Base-by-base conservation (phyloP, 2,888 invertebrate genomes). In the Eilema sororculum region DNA sequence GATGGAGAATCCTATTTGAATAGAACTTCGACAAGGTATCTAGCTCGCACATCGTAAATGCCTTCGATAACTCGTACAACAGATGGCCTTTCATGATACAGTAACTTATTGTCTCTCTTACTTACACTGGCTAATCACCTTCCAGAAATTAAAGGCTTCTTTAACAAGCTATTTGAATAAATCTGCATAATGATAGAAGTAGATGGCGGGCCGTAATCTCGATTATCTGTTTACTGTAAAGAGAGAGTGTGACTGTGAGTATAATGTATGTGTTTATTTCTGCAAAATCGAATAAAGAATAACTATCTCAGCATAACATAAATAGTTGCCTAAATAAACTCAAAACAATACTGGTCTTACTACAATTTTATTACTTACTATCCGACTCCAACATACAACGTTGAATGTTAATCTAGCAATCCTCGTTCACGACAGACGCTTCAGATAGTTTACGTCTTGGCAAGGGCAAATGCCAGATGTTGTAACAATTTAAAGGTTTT, bases 401-500 rank as follows among this genome's bases (percentile, higher is more conserved):
- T 52, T 52, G 1, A 20, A n/a, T n/a, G 58, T 58, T 58, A 58
- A 25, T 58, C 58, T 58, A 28, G 16, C 58, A 25, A 28, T 16
- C 25, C 58, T 58, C 16, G 58, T 24, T 58, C 25, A n/a, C 52
- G 16, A 20, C 58, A 58, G 9, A 28, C 24, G 28, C 28, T 25
- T 28, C 16, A 58, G 58, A 58, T 28, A 30, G n/a, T 61, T 25
- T 61, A 33, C 61, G n/a, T 61, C 61, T 30, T 61, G 61, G 30
- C 61, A 33, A 30, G 20, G 33, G 22, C 33, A 22, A 22, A 61
- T 22, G 58, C 12, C n/a, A 61, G 33, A 61, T 61, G 20, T 33
- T 61, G 22, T 22, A 22, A 33, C 33, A n/a, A 58, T 58, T 58
- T 58, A 24, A 25, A 2, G 25, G 28, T 58, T 25, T 58, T 58